Conservation (phyloP, 2,888 invertebrate genomes). For the Eupithecia subfuscata region DNA sequence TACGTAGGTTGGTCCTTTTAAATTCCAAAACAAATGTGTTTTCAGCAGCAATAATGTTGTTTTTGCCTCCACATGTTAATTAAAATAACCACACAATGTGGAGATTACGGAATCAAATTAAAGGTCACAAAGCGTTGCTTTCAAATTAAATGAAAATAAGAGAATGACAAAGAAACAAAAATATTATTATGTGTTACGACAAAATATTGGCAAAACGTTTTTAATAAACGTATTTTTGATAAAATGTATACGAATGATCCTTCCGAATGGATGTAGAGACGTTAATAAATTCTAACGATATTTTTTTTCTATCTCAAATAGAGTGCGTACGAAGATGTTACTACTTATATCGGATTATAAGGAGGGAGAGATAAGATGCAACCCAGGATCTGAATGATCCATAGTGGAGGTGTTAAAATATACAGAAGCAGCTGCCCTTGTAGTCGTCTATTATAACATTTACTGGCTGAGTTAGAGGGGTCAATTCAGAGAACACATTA, state of each 20-base stretch:
- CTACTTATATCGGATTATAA: no score
- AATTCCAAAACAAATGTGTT: background rate
- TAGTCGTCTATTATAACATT: no score
- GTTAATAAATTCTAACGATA: background rate
- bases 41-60: background rate
- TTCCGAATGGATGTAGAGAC: background rate
- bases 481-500: no score
- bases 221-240: background rate
- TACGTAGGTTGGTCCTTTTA: background rate
- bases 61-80: slow-evolving; percentile 10
- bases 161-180: background rate
- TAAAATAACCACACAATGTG: slow-evolving; percentile 8
- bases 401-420: no score
- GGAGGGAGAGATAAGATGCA: no score
- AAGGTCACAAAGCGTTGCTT: background rate
- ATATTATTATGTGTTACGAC: background rate
- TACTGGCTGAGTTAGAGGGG: no score
- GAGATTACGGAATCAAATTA: slow-evolving; percentile 3
- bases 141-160: background rate
- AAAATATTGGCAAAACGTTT: background rate
- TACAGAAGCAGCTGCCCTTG: no score
- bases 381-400: no score
- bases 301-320: background rate
- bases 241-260: background rate
- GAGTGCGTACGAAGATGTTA: no score